These are phyloP conservation scores for Etheostoma spectabile DNA, from an alignment of 2,113 vertebrate species.

Conservation along the genomic window DNA sequence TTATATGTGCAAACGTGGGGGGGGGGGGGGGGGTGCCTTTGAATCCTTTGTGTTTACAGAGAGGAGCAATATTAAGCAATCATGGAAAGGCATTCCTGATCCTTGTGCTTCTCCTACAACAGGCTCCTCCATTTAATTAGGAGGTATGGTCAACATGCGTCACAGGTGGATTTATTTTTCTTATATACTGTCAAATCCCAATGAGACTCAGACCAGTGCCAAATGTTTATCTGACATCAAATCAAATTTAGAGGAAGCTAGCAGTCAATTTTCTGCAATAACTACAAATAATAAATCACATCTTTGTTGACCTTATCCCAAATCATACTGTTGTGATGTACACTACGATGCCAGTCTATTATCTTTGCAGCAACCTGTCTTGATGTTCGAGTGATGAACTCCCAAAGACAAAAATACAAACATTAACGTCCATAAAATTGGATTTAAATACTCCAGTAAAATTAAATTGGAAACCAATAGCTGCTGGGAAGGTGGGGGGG, in stretches of 20 bases:
- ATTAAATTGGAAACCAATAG: no score
- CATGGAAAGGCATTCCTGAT: constrained; percentile 60
- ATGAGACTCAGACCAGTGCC: neutral
- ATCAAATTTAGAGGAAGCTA: neutral
- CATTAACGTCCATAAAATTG: no score
- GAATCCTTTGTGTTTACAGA: constrained; percentile 71
- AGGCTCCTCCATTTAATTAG: constrained; percentile 49
- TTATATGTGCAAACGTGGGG: neutral
- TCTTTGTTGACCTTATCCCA: neutral
- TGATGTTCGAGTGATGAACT: no score
- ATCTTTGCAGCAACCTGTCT: neutral
- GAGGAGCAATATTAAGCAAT: constrained; percentile 61
- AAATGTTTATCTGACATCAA: neutral
- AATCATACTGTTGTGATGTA: neutral
- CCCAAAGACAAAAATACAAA: no score
- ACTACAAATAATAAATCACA: neutral
- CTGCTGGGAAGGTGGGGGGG: no score
- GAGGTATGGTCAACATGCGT: neutral
- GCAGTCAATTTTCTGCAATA: neutral
- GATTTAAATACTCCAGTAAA: no score
- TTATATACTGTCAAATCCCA: constrained; percentile 17
- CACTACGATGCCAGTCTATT: neutral
- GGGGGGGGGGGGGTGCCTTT: constrained; percentile 55
- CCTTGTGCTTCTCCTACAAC: constrained; percentile 32
- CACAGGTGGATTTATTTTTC: constrained; percentile 32